Percentiles rank a stretch among this genome's conserved stretches.
Conservation (phyloP, 2,888 invertebrate genomes). For the Drosophila formosana region DNA sequence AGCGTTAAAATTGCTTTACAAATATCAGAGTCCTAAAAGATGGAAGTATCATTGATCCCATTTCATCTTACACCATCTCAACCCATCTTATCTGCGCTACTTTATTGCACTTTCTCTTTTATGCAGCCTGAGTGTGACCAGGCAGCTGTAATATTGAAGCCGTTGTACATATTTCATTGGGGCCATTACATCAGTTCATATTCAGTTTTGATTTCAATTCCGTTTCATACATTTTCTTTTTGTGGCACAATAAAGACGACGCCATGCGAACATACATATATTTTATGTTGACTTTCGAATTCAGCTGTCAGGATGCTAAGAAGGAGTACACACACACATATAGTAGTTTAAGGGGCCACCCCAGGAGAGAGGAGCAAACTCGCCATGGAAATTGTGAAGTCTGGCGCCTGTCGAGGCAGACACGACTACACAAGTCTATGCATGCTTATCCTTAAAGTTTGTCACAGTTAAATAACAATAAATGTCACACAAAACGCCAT, state of each 20-base stretch:
- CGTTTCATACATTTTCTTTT: constrained; percentile 17
- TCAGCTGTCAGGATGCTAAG: constrained; percentile 31
- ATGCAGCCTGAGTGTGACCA: background rate
- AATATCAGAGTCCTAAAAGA: no score
- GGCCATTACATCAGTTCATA: constrained; percentile 47
- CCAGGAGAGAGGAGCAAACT: background rate
- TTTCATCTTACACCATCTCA: background rate
- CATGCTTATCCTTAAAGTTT: constrained; percentile 77
- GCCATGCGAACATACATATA: constrained; percentile 31
- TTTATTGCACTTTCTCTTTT: background rate
- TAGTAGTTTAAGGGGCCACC: background rate
- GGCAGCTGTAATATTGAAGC: constrained; percentile 20
- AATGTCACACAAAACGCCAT: constrained; percentile 80
- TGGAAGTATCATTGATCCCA: background rate
- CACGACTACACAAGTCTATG: constrained; percentile 57
- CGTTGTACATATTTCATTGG: constrained; percentile 52
- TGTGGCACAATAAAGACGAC: constrained; percentile 20
- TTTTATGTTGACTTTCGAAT: constrained; percentile 57
- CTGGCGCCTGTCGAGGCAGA: constrained; percentile 51
- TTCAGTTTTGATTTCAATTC: constrained; percentile 58
- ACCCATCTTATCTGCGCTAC: background rate
- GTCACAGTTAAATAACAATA: constrained; percentile 81
- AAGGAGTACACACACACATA: background rate
- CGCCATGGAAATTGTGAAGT: constrained; percentile 47
- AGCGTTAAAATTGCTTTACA: no score